Evolutionary conservation across 1,140 invertebrate genomes (phyloP).

Genomic region (Caenorhabditis briggsae): DNA sequence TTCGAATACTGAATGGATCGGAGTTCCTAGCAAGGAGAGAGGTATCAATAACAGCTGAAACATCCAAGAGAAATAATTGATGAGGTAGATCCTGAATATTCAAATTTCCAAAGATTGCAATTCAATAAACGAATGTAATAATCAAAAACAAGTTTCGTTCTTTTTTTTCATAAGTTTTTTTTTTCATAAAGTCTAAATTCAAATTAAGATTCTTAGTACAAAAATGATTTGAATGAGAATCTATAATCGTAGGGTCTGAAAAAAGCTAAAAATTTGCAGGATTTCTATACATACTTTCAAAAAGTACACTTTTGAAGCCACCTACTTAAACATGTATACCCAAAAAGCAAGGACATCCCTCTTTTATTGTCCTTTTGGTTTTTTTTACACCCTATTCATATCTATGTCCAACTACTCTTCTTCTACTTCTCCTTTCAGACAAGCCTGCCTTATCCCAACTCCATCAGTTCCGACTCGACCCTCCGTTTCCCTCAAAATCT

Average conservation of each 20-base stretch:
- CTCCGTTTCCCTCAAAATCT: slow-evolving; percentile 44
- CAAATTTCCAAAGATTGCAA: too few relatives aligned
- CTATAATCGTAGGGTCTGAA: not conserved
- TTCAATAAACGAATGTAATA: too few relatives aligned
- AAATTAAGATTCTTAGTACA: too few relatives aligned
- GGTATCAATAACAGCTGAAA: not conserved
- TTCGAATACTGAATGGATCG: slow-evolving; percentile 32
- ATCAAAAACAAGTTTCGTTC: too few relatives aligned
- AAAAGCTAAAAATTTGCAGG: not conserved
- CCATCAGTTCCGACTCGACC: slow-evolving; percentile 34
- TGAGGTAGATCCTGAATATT: not conserved
- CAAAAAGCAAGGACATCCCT: not conserved
- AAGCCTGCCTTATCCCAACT: slow-evolving; percentile 50
- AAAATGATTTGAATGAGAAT: too few relatives aligned
- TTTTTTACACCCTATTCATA: not conserved
- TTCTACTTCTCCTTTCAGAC: slow-evolving; percentile 31
- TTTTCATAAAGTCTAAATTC: too few relatives aligned
- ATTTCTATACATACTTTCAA: slow-evolving; percentile 5
- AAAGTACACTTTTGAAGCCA: not conserved
- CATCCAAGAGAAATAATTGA: slow-evolving; percentile 34
- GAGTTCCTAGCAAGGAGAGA: slow-evolving; percentile 13
- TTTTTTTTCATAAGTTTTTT: too few relatives aligned
- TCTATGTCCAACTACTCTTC: not conserved
- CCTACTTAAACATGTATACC: slow-evolving; percentile 45
- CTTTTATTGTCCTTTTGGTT: not conserved